These are phyloP conservation scores for Nowickia ferox DNA, from an alignment of 2,888 invertebrate species.

Conservation along the genomic window DNA sequence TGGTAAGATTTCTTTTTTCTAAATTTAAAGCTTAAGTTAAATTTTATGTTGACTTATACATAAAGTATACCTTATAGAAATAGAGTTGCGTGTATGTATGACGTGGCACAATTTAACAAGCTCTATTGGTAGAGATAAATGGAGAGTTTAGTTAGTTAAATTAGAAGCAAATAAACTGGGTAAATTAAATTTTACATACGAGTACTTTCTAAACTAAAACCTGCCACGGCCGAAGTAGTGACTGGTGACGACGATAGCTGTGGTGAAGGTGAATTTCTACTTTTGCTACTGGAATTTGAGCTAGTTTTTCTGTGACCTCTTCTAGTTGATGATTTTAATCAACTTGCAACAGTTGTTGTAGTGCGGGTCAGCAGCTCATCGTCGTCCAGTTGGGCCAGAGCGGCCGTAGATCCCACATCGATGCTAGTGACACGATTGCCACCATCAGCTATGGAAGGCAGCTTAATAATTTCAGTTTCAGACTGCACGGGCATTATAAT, in stretches of 20 bases:
- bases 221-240: conserved; percentile 56
- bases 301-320: conserved; percentile 62
- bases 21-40: conserved; percentile 41
- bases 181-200: conserved; percentile 76
- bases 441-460: conserved; percentile 81
- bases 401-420: conserved; percentile 81
- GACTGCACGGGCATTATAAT: conserved; percentile 92
- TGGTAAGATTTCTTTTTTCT: neutral
- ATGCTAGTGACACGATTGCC: conserved; percentile 82
- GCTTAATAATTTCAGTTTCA: conserved; percentile 80
- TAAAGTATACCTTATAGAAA: neutral
- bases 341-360: conserved; percentile 68
- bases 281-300: conserved; percentile 69
- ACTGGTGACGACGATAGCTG: conserved; percentile 49
- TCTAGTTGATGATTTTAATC: conserved; percentile 73
- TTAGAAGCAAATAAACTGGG: conserved; percentile 8
- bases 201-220: conserved; percentile 77
- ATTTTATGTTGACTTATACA: conserved; percentile 14
- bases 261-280: conserved; percentile 65
- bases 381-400: conserved; percentile 78
- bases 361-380: conserved; percentile 78
- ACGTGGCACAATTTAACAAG: conserved; percentile 61
- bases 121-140: conserved; percentile 31
- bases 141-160: conserved; percentile 2
- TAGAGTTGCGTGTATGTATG: conserved; percentile 29